Evolutionary conservation across 1,140 invertebrate species (phyloP), one percentile per base, ranked within the genome.

Genomic region (Drosophila truncata): DNA sequence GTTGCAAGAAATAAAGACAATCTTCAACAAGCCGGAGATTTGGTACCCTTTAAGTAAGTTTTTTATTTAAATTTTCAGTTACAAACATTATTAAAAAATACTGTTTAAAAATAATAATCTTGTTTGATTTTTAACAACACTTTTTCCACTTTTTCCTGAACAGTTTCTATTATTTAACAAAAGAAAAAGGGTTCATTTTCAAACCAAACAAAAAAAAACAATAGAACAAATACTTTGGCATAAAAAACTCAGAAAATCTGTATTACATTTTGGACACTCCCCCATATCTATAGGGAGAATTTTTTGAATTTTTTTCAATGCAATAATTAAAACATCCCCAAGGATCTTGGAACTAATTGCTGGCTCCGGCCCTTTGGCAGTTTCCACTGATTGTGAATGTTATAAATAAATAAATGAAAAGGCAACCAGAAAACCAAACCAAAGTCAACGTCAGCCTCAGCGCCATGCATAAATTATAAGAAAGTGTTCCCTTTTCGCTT

Each of bases 321-420:
- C n/a, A 2, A n/a, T 55, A 55, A 55, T 55, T 55, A 55, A 55
- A 55, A 37, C 52, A 37, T 55, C 52, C 52, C 52, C 52, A 55
- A 55, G 52, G 33, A 55, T n/a, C 20, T 55, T 55, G 52, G 20
- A 55, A 35, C 33, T 55, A 55, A 55, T 55, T 55, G 20, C 14
- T 55, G 52, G 14, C 33, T 55, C 0, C 18, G 4, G 33, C 33
- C 52, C 52, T 55, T 55, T 55, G 20, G 33, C 52, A 23, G 52
- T 37, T 37, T 55, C 14, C 52, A 25, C 52, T 55, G 52, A 55
- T 55, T 55, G 52, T 55, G 33, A 55, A 55, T 55, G 33, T 55
- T 55, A 37, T 55, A 55, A 55, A 55, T 55, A 55, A 55, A 25
- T 37, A 55, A 55, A 37, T 37, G 33, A 37, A 37, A 55, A 25